Conservation (phyloP, 2,113 vertebrate genomes). For the Brachyhypopomus gauderio region DNA sequence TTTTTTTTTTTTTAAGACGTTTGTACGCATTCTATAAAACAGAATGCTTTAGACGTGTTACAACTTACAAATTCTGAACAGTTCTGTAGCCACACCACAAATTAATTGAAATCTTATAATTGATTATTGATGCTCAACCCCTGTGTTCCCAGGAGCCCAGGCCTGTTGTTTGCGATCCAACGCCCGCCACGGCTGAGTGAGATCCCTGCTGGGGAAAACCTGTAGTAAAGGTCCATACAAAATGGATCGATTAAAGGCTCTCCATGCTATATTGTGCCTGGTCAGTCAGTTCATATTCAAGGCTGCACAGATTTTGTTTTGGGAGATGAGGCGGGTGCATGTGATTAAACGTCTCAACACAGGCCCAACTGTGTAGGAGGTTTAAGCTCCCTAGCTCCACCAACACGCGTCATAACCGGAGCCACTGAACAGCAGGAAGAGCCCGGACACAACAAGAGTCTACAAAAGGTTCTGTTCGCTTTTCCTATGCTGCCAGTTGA, state of each 20-base stretch:
- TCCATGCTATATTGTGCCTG: constrained; percentile 46
- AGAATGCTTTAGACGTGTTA: constrained; percentile 65
- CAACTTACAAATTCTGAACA: constrained; percentile 49
- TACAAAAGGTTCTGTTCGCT: neutral
- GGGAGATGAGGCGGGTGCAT: neutral
- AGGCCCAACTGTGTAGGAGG: constrained; percentile 1
- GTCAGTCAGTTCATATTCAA: constrained; percentile 44
- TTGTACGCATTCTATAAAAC: constrained; percentile 77
- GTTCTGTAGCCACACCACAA: constrained; percentile 54
- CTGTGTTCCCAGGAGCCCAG: constrained; percentile 32
- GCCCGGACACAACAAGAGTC: constrained; percentile 10
- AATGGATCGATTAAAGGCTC: constrained; percentile 50
- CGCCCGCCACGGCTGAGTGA: neutral
- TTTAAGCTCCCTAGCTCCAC: neutral
- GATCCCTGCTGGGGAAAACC: constrained; percentile 31
- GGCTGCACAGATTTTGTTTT: constrained; percentile 30
- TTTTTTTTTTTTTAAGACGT: constrained; percentile 62
- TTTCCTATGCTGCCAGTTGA: constrained; percentile 7
- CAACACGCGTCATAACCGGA: neutral
- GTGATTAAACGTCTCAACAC: constrained; percentile 11
- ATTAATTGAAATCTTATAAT: constrained; percentile 41
- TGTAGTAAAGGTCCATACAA: constrained; percentile 43
- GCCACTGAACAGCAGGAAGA: neutral
- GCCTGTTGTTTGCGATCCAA: constrained; percentile 18
- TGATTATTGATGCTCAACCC: constrained; percentile 27